A percentile compares a stretch with the other conserved stretches of the same genome.
These are phyloP conservation scores for Stigmatopora argus DNA, from an alignment of 2,113 vertebrate species.

Conservation along the genomic window DNA sequence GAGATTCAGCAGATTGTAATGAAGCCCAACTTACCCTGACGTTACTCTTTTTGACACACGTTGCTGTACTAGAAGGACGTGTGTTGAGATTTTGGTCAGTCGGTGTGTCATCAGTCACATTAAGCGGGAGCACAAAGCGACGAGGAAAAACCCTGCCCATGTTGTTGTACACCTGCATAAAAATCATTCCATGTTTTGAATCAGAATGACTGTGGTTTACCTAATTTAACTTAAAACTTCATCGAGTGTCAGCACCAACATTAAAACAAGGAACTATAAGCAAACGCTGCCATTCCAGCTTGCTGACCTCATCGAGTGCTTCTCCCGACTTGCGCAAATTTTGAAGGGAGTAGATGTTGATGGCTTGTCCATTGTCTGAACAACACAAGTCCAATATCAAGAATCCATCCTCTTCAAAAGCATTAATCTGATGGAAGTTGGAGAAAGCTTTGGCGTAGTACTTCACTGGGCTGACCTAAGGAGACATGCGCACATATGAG, in stretches of 20 bases:
- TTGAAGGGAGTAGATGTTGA: constrained; percentile 77
- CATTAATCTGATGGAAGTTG: constrained; percentile 90
- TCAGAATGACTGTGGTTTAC: not conserved
- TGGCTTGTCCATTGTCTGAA: constrained; percentile 72
- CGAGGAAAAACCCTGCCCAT: constrained; percentile 67
- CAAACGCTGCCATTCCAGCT: not conserved
- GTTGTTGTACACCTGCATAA: constrained; percentile 73
- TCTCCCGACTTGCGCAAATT: constrained; percentile 81
- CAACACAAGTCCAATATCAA: constrained; percentile 86
- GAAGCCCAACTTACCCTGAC: constrained; percentile 70
- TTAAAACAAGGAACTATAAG: not conserved
- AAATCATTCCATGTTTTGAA: no score
- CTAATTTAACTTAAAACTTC: no score
- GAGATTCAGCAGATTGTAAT: not conserved
- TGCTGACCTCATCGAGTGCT: constrained; percentile 77
- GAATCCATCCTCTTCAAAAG: constrained; percentile 83
- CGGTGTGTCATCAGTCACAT: constrained; percentile 61
- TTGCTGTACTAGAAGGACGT: constrained; percentile 70
- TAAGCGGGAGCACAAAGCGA: constrained; percentile 85
- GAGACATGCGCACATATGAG: not conserved
- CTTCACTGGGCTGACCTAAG: constrained; percentile 72
- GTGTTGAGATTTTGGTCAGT: constrained; percentile 77
- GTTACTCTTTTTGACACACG: constrained; percentile 70
- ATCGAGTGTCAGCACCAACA: not conserved
- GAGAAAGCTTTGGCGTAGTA: constrained; percentile 76